Percentiles rank a stretch among this genome's conserved stretches.
phyloP scores from a whole-genome alignment of 2,888 invertebrate species.

The Mythimna loreyi region DNA sequence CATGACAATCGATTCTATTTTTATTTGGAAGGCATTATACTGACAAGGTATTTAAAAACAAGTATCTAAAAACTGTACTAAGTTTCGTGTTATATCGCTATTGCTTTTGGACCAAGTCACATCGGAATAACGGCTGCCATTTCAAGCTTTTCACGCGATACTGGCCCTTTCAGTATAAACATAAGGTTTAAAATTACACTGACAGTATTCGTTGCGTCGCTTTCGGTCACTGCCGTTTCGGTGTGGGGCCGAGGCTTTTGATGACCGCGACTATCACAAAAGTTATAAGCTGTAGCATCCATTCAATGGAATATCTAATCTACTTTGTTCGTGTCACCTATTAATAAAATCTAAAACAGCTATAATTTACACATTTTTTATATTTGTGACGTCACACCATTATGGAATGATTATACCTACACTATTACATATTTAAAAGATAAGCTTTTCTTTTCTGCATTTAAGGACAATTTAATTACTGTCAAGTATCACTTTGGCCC shows the following conservation, averaged over 20 bases:
- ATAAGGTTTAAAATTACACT: too few relatives aligned
- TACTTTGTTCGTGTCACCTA: slow-evolving; percentile 8
- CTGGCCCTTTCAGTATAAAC: too few relatives aligned
- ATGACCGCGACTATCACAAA: neutral
- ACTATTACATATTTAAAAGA: slow-evolving; percentile 11
- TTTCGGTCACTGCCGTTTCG: too few relatives aligned
- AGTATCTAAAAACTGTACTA: neutral
- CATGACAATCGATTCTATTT: too few relatives aligned
- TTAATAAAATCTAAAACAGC: neutral
- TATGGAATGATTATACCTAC: slow-evolving; percentile 41
- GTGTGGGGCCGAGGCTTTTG: too few relatives aligned
- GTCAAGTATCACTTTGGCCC: too few relatives aligned
- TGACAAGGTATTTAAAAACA: too few relatives aligned
- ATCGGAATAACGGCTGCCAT: too few relatives aligned
- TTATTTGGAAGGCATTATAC: too few relatives aligned
- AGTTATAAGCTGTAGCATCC: neutral
- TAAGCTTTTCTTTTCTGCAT: slow-evolving; percentile 19
- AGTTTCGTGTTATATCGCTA: neutral
- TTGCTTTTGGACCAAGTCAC: too few relatives aligned
- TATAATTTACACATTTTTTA: slow-evolving; percentile 15
- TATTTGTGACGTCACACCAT: slow-evolving; percentile 40
- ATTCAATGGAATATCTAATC: slow-evolving; percentile 1
- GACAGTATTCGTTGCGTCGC: too few relatives aligned
- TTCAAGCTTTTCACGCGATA: too few relatives aligned
- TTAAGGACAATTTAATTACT: neutral